Evolutionary conservation across 2,113 vertebrate genomes (phyloP), one percentile per base, ranked within the genome.

Genomic region (Narcine bancroftii): DNA sequence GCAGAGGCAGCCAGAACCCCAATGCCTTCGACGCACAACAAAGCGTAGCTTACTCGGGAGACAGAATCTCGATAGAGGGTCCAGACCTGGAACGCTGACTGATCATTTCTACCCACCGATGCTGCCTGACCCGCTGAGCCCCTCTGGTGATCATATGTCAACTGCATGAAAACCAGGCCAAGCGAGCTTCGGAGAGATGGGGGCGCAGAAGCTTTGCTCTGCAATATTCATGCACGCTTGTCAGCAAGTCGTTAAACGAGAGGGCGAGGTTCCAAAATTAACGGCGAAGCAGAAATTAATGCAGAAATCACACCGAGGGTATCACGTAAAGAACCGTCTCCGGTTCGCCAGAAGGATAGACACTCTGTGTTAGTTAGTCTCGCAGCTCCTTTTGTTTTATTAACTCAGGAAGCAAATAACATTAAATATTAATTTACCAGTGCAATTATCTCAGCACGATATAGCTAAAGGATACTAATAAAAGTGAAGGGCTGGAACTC

Each of bases 341-440:
- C n/a, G 81, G 17, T 36, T 63, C 3, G 2, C 5, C 4, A 36
- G 33, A 36, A 15, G n/a, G 33, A 36, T 13, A 26, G 81, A 60
- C 36, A 60, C 29, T 13, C 53, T 10, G 81, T 87, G 81, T 36
- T 81, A 81, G 81, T 36, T 81, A 81, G 6, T 53, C 77, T 47
- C 29, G 47, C 77, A 60, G 17, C 13, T 63, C 53, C 36, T 4
- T 87, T 87, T 36, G n/a, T n/a, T 36, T 87, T 91, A 91, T 69
- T 91, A 71, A 91, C 39, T 26, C 63, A 91, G 65, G 89, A 91
- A 91, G 47, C 42, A 91, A 91, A 91, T 69, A 91, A 69, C 63
- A 91, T 91, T 91, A 91, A 91, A 91, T 91, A 91, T 91, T 91
- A 69, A 91, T 91, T 91, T 45, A 69, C 5, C 63, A 45, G 89